Evolutionary conservation across 2,888 invertebrate genomes (phyloP), one percentile per base, ranked within the genome.

Genomic region (Congeria kusceri): DNA sequence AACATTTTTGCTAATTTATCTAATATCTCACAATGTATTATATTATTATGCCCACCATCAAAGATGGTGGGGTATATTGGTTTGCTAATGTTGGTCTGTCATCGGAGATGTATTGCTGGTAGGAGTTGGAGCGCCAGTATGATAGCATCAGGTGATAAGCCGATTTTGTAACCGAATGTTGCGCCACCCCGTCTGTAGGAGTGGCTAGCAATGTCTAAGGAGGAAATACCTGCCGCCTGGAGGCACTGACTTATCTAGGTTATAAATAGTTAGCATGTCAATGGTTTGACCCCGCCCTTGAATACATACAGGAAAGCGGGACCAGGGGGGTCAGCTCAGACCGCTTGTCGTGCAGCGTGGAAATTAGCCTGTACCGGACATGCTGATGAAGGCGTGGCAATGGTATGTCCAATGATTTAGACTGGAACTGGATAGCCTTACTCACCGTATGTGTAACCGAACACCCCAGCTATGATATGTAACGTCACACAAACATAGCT

Each of bases 361-460:
- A 53, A 53, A 53, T n/a, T 53, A 1, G 20, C 28, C 23, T 32
- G 39, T 23, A 25, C 76, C 32, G 18, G 68, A 58, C 56, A 76
- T 53, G 20, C 2, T 53, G 23, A 11, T 25, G 53, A 20, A 53
- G 20, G 20, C 53, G 53, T 53, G 53, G 53, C 11, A 53, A 53
- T 20, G 69, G 69, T 2, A 76, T 29, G 28, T 65, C 56, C 23
- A 76, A 49, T 9, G 61, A 59, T 57, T 29, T 46, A 29, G 64
- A 64, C 63, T 70, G 32, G 44, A 69, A 76, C 57, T 69, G 76
- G n/a, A 32, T 64, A 13, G 46, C 29, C 53, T 76, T 76, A 32
- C 39, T 49, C 69, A 69, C n/a, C 68, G 63, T 18, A 76, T 47
- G 32, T 49, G 53, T 20, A 63, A 32, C n/a, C n/a, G 39, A 23